Percentiles rank a stretch among this genome's conserved stretches.
phyloP scores from a whole-genome alignment of 1,140 invertebrate species.

The Ceratina japonica region DNA sequence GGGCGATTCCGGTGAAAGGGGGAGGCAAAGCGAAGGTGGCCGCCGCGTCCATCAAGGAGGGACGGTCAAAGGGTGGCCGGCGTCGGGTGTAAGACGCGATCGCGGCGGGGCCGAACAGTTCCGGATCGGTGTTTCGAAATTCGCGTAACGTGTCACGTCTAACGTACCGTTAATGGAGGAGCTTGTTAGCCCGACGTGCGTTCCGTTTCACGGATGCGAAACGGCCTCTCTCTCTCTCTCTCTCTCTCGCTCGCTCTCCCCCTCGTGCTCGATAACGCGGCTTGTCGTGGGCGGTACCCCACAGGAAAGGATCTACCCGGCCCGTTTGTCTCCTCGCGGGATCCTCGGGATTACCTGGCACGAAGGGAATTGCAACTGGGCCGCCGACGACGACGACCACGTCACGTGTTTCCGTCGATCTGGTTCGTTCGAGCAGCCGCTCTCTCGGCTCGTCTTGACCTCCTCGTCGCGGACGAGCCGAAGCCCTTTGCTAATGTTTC shows the following conservation, averaged over 20 bases:
- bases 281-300: slow-evolving; percentile 63
- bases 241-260: slow-evolving; percentile 29
- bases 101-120: slow-evolving; percentile 56
- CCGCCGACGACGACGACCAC: background rate
- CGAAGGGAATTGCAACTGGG: slow-evolving; percentile 32
- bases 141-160: slow-evolving; percentile 73
- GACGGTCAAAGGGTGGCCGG: slow-evolving; percentile 31
- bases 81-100: slow-evolving; percentile 62
- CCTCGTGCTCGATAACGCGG: slow-evolving; percentile 52
- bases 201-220: slow-evolving; percentile 59
- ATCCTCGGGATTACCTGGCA: slow-evolving; percentile 26
- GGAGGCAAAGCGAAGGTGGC: background rate
- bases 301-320: slow-evolving; percentile 41
- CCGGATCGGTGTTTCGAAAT: slow-evolving; percentile 69
- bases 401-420: slow-evolving; percentile 45
- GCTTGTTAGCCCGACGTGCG: slow-evolving; percentile 70
- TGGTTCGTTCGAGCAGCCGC: slow-evolving; percentile 9
- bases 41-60: slow-evolving; percentile 35
- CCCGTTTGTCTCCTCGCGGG: slow-evolving; percentile 51
- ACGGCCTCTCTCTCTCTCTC: slow-evolving; percentile 21
- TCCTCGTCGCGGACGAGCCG: background rate
- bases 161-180: slow-evolving; percentile 75
- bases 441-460: background rate
- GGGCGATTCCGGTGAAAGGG: slow-evolving; percentile 3
- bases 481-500: slow-evolving; percentile 29